Base-by-base conservation (phyloP, 2,797 vertebrate genomes). In the Tarsius wallacei region DNA sequence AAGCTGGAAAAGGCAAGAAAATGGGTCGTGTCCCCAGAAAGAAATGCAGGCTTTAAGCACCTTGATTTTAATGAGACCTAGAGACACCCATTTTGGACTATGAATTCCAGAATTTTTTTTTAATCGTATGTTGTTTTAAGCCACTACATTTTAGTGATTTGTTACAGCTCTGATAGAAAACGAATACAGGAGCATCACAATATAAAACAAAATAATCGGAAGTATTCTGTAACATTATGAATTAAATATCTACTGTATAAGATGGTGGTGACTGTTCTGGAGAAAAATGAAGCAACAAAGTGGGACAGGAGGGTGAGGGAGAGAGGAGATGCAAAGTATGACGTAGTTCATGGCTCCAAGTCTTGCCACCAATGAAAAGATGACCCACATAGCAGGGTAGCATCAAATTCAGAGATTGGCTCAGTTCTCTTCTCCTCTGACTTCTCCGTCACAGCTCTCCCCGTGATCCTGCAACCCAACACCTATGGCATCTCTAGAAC, bases 351-450 rank as follows among this genome's bases (percentile, higher is more conserved):
- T 15, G 21, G 31, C 16, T 22, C 22, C 31, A 49, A 26, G 53
- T 28, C 55, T 22, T 73, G 28, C 26, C 26, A 1, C 12, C 26
- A 22, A 7, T 0, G 3, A 22, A 16, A 47, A 49, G 77, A 14
- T 3, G 15, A 10, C 26, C 53, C 55, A 59, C 22, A 0, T 5
- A 17, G 28, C 55, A 36, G 16, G 0, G 7, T 1, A 73, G 55
- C 2, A 6, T 28, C 42, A 15, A 42, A 61, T 4, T 2, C 59
- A 11, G 64, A 36, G 4, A 36, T 11, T 1, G 49, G 31, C 15
- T 71, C 24, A 0, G 12, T 26, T 49, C 53, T 47, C 8, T n/a
- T 3, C 70, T 49, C 66, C 55, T 51, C 14, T 33, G 28, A 21
- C 42, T 68, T 49, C 63, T 81, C 55, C 51, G 55, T 33, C 36